These are phyloP conservation scores for Strongylocentrotus purpuratus DNA, from an alignment of 35 echinoderm and acorn worm genomes.

Conservation along the genomic window DNA sequence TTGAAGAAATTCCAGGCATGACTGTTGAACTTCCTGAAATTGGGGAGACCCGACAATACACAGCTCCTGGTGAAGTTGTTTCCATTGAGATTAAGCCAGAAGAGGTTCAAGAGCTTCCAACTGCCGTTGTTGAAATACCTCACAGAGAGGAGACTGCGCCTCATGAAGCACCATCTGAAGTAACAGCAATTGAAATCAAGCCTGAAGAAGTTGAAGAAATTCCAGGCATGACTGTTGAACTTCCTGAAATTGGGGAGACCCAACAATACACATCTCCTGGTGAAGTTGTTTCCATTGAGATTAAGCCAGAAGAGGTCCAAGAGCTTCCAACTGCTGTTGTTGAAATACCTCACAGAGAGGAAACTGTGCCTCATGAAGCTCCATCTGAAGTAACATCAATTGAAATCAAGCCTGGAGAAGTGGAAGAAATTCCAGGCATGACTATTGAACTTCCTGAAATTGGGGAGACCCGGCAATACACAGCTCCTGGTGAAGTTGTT, in stretches of 20 bases:
- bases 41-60: constrained; percentile 45
- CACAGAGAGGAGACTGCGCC: constrained; percentile 52
- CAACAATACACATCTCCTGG: not conserved
- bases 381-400: constrained; percentile 22
- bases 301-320: not conserved
- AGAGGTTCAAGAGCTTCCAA: constrained; percentile 58
- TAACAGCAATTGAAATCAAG: constrained; percentile 49
- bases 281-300: not conserved
- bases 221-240: not conserved
- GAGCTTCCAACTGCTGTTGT: not conserved
- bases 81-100: constrained; percentile 50
- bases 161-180: constrained; percentile 38
- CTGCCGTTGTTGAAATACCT: constrained; percentile 51
- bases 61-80: constrained; percentile 53
- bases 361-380: constrained; percentile 13
- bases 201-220: constrained; percentile 60
- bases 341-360: constrained; percentile 30
- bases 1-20: constrained; percentile 25
- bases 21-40: not conserved
- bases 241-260: constrained; percentile 45
- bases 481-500: constrained; percentile 38
- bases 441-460: constrained; percentile 30
- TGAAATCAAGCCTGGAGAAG: constrained; percentile 3
- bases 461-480: not conserved
- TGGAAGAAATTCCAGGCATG: not conserved